Evolutionary conservation across 2,797 vertebrate species (phyloP).

Genomic region (Fringilla coelebs): DNA sequence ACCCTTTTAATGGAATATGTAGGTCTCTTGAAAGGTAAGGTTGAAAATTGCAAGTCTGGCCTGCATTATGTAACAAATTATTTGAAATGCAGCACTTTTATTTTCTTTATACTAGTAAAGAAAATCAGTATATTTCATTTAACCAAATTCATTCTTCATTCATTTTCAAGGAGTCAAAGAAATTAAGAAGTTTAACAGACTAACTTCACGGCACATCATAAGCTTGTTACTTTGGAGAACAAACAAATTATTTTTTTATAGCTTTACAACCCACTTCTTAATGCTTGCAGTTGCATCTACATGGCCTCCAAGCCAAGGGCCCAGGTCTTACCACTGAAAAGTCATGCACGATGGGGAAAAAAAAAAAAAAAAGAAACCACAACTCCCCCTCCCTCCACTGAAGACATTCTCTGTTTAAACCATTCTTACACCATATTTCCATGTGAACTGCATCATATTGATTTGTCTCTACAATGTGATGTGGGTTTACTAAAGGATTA

Average conservation of each 20-base stretch:
- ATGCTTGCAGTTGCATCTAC: constrained; percentile 69
- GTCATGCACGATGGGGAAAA: constrained; percentile 22
- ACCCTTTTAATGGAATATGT: constrained; percentile 86
- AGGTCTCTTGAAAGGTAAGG: constrained; percentile 92
- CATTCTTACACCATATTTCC: constrained; percentile 65
- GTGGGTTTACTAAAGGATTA: constrained; percentile 48
- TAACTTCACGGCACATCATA: constrained; percentile 67
- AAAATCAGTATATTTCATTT: constrained; percentile 70
- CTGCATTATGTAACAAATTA: constrained; percentile 76
- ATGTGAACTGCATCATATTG: constrained; percentile 58
- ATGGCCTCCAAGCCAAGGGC: constrained; percentile 50
- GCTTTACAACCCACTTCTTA: constrained; percentile 39
- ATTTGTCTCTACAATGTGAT: constrained; percentile 32
- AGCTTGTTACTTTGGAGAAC: constrained; percentile 52
- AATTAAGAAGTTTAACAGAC: constrained; percentile 74
- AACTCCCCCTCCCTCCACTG: not conserved
- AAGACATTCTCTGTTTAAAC: constrained; percentile 66
- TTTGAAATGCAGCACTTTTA: constrained; percentile 68
- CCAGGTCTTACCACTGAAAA: constrained; percentile 33
- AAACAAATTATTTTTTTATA: constrained; percentile 27
- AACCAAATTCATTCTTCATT: constrained; percentile 75
- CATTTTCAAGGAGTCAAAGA: constrained; percentile 69
- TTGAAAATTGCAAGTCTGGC: constrained; percentile 75
- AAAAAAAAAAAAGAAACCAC: not conserved
- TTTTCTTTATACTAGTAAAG: constrained; percentile 73